Evolutionary conservation across 2,797 vertebrate genomes (phyloP), one percentile per base, ranked within the genome.

Genomic region (Serranus cabrilla): DNA sequence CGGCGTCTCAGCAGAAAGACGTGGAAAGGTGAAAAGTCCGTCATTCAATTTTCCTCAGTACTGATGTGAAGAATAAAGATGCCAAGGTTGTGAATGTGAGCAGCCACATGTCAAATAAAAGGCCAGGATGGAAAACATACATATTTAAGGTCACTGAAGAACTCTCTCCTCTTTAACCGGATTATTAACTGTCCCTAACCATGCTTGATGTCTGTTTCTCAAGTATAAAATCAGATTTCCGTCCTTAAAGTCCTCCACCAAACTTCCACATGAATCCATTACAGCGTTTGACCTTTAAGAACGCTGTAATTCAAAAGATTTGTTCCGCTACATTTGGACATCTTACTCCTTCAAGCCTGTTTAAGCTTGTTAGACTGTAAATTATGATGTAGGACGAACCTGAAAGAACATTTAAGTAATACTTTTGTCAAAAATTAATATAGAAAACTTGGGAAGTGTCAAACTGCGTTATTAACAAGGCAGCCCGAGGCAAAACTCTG

Each of bases 11-110:
- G 49, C 23, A 23, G 20, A 66, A 63, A 73, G 43, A 59, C 31
- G 51, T 18, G n/a, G 57, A 81, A 76, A 66, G 42, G 40, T 63
- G 17, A 61, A 78, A 68, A 54, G 64, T 58, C 63, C 54, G 50
- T 25, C 58, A 69, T 65, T 61, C 37, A 54, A 40, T 69, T 82
- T 65, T 68, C 34, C 23, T 60, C 25, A 27, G 54, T 4, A 61
- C 40, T 76, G 60, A 64, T 46, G 61, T 13, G 7, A 56, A 60
- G n/a, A 51, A 64, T 8, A 60, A 56, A 59, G 50, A 31, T 45
- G 52, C n/a, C 13, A 2, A 14, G 58, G 11, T 62, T 77, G 65
- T 51, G 39, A 75, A 52, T 72, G 14, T 64, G 31, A 51, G 65
- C 47, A 27, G 20, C 60, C 0, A 8, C 16, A 20, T 47, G 16